A percentile compares a stretch with the other conserved stretches of the same genome.
Conservation (phyloP, 2,113 vertebrate species). For the Cacatua alba region DNA sequence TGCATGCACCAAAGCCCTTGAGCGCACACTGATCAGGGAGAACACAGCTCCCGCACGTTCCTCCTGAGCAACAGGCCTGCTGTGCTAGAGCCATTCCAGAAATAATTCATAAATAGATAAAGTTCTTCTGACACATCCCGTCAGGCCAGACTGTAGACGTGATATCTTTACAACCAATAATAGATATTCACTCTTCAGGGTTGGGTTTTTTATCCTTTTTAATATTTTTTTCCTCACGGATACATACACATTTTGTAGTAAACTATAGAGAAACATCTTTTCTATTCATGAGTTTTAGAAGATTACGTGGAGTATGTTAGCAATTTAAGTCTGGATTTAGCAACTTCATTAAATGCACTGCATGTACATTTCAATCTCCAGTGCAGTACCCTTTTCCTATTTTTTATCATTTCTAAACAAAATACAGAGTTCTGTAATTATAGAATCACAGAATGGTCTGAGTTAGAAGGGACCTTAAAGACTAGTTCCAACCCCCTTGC, state of each 20-base stretch:
- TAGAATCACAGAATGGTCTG: background rate
- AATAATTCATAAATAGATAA: background rate
- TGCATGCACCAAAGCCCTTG: accelerated
- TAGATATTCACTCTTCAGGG: background rate
- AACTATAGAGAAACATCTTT: background rate
- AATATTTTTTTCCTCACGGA: background rate
- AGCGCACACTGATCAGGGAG: accelerated
- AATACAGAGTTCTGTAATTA: background rate
- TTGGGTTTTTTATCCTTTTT: background rate
- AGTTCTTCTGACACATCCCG: background rate
- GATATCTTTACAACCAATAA: background rate
- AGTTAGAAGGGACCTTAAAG: background rate
- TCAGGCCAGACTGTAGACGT: background rate
- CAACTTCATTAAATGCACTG: background rate
- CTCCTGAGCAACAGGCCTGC: background rate
- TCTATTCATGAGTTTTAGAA: background rate
- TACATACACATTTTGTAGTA: background rate
- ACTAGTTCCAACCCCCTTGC: background rate
- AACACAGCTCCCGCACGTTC: background rate
- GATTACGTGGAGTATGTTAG: background rate
- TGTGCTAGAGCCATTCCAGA: background rate
- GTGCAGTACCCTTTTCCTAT: background rate
- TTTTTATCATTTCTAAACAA: background rate
- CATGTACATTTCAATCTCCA: background rate
- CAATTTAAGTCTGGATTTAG: background rate